These are phyloP conservation scores for Oscheius onirici DNA, from an alignment of 2,888 invertebrate genomes.

Conservation along the genomic window DNA sequence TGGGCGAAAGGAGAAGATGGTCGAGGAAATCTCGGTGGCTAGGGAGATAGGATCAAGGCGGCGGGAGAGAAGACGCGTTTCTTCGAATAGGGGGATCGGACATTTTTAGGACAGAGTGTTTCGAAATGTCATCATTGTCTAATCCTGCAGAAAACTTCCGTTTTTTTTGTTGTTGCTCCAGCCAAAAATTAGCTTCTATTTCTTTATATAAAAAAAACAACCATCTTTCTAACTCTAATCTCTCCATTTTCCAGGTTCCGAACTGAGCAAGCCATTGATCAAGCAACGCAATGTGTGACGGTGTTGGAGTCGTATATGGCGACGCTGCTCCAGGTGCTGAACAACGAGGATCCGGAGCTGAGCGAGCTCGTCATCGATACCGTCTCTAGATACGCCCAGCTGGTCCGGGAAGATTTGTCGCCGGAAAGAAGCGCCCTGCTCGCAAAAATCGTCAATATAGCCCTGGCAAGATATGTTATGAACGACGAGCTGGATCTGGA, in stretches of 20 bases:
- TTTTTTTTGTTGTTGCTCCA: no score
- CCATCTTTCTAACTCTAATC: slow-evolving; percentile 6
- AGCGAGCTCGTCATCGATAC: slow-evolving; percentile 45
- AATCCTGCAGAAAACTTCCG: no score
- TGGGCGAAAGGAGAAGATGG: slow-evolving; percentile 1
- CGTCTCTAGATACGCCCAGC: slow-evolving; percentile 38
- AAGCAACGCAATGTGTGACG: slow-evolving; percentile 39
- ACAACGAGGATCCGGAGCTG: slow-evolving; percentile 45
- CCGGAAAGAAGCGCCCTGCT: slow-evolving; percentile 20
- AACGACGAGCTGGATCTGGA: slow-evolving; percentile 49
- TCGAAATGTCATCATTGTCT: no score
- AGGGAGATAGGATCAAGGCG: slow-evolving; percentile 2
- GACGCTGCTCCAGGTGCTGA: slow-evolving; percentile 41
- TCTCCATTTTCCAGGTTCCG: slow-evolving; percentile 41
- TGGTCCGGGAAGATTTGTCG: slow-evolving; percentile 19
- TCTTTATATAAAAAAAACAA: background rate
- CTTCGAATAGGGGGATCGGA: background rate
- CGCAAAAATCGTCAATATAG: slow-evolving; percentile 37
- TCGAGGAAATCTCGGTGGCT: background rate
- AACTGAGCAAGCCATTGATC: slow-evolving; percentile 38
- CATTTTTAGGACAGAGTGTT: background rate
- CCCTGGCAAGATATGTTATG: slow-evolving; percentile 48
- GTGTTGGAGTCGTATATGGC: slow-evolving; percentile 39
- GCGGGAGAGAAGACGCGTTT: slow-evolving; percentile 9
- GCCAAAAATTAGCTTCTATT: no score